These are phyloP conservation scores for Sipha maydis DNA, from an alignment of 2,888 invertebrate species.

Conservation along the genomic window DNA sequence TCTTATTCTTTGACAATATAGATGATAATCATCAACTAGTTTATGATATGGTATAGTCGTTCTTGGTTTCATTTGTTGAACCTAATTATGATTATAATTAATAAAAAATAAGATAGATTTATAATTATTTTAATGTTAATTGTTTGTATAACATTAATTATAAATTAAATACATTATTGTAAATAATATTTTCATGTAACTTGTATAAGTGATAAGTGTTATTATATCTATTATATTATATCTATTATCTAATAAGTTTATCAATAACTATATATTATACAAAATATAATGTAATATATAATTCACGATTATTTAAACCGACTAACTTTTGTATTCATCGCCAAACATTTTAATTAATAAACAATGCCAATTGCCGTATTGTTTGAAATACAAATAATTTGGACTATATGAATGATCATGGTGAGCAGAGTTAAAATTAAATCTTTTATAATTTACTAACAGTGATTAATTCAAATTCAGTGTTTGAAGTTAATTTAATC, in stretches of 20 bases:
- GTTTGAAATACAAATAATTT: background rate
- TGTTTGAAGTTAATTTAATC: background rate
- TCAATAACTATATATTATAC: background rate
- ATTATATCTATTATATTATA: background rate
- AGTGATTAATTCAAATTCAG: background rate
- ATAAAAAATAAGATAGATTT: no score
- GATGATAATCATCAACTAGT: no score
- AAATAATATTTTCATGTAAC: no score
- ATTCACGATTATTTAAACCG: background rate
- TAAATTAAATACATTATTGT: no score
- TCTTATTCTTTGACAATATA: no score
- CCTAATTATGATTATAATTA: no score
- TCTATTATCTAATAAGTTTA: background rate
- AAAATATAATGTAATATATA: background rate
- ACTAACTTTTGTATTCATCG: background rate
- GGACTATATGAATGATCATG: background rate
- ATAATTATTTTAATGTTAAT: no score
- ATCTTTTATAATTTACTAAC: background rate
- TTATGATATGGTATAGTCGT: no score
- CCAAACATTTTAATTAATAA: background rate
- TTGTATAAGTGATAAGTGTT: background rate
- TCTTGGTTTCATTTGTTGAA: no score
- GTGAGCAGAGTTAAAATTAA: background rate
- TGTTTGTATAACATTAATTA: no score
- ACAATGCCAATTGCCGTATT: background rate